Evolutionary conservation across 2,113 vertebrate genomes (phyloP).

Genomic region (Halcyon senegalensis): DNA sequence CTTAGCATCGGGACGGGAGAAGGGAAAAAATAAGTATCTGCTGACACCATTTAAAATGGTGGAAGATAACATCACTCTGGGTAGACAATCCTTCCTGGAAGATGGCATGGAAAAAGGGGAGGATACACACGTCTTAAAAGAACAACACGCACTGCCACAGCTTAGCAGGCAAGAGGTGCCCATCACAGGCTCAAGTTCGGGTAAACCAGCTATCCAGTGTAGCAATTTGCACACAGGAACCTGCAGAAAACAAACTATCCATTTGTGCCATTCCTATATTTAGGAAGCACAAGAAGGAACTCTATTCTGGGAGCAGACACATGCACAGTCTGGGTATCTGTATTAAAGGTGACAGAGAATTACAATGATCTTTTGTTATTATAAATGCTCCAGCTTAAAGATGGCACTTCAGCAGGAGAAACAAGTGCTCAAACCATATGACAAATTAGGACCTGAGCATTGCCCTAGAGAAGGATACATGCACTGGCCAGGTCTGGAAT

Average conservation of each 20-base stretch:
- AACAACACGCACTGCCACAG: background rate
- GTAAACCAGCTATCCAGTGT: background rate
- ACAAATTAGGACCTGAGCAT: background rate
- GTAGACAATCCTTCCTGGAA: slow-evolving; percentile 15
- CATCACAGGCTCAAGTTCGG: background rate
- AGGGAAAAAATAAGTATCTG: slow-evolving; percentile 33
- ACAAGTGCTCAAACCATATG: background rate
- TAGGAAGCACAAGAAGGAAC: background rate
- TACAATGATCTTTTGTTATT: background rate
- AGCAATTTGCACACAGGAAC: background rate
- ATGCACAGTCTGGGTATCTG: background rate
- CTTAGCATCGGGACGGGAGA: background rate
- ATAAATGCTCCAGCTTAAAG: background rate
- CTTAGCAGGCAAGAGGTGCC: background rate
- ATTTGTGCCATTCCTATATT: background rate
- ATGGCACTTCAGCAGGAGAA: background rate
- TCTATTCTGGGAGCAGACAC: background rate
- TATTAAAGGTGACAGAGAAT: background rate
- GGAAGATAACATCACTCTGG: background rate
- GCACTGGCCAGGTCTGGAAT: background rate
- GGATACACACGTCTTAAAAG: background rate
- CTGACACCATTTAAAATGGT: slow-evolving; percentile 20
- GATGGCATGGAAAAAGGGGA: slow-evolving; percentile 25
- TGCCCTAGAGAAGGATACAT: background rate
- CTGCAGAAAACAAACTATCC: background rate